Base-by-base conservation (phyloP, 2,113 vertebrate genomes). In the Corythornis vintsioides region DNA sequence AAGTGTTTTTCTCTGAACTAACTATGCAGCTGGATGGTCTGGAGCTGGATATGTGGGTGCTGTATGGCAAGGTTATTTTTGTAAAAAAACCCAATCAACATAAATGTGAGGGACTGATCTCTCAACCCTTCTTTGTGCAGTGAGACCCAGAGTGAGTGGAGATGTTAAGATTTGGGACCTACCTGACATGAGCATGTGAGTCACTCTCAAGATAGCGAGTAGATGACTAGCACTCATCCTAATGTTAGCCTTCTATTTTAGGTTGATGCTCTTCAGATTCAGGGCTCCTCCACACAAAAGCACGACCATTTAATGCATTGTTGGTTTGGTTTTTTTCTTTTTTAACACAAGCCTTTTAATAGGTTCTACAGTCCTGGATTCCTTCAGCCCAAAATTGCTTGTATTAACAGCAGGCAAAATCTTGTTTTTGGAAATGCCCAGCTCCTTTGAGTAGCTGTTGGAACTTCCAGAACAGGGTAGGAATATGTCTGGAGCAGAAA, bases 161-260 rank as follows among this genome's bases (percentile, higher is more conserved):
- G 85, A 56, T n/a, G 42, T 52, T 50, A 61, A 63, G 38, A 61
- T 74, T 77, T 77, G 56, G 67, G 89, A 90, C 89, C 91, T 66
- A 92, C 92, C 77, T 89, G 84, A 59, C 2, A 13, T 83, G 79
- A 88, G 63, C 29, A 2, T 26, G 47, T 94, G 91, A 93, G 91
- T 92, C 92, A 94, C 82, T 40, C 75, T 72, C 67, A 84, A 94
- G 86, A 73, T 50, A 73, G 56, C 5, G 13, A 91, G 89, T 83
- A 83, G 82, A 86, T 93, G 91, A 91, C 91, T 92, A 85, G 94
- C 74, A 16, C 79, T 74, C 2, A 0, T 89, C 92, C 82, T 91
- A 90, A 91, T 74, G 84, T 83, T 85, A 85, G 74, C 70, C 85
- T 90, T 91, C 94, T 95, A 83, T 94, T 95, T 95, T 93, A 72